These are phyloP conservation scores for Scolopax rusticola DNA, from an alignment of 2,797 vertebrate species.

Conservation along the genomic window DNA sequence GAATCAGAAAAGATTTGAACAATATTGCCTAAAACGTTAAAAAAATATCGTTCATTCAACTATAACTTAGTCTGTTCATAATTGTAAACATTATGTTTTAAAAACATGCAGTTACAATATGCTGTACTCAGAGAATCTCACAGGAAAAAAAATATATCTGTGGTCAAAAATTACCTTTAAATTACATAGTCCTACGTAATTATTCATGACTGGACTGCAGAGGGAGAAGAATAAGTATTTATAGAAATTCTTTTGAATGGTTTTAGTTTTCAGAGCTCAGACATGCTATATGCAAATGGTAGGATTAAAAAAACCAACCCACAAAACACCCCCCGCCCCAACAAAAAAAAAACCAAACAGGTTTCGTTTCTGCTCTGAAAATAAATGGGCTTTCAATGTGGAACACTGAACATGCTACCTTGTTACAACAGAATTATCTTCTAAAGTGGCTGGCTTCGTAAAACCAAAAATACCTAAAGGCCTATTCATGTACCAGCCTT, in stretches of 20 bases:
- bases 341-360: background rate
- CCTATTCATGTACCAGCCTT: background rate
- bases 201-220: background rate
- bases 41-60: background rate
- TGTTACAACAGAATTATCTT: background rate
- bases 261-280: constrained; percentile 27
- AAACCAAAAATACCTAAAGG: background rate
- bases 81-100: background rate
- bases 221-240: constrained; percentile 22
- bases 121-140: background rate
- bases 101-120: background rate
- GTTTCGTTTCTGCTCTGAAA: background rate
- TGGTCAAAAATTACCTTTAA: constrained; percentile 14
- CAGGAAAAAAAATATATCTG: background rate
- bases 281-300: background rate
- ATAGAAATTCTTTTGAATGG: background rate
- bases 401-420: background rate
- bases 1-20: background rate
- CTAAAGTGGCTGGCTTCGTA: background rate
- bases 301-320: background rate
- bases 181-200: background rate
- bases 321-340: background rate
- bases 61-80: background rate
- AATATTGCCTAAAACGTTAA: background rate
- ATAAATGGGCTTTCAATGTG: background rate